phyloP scores from a whole-genome alignment of 2,113 vertebrate species.

The Daboia siamensis region DNA sequence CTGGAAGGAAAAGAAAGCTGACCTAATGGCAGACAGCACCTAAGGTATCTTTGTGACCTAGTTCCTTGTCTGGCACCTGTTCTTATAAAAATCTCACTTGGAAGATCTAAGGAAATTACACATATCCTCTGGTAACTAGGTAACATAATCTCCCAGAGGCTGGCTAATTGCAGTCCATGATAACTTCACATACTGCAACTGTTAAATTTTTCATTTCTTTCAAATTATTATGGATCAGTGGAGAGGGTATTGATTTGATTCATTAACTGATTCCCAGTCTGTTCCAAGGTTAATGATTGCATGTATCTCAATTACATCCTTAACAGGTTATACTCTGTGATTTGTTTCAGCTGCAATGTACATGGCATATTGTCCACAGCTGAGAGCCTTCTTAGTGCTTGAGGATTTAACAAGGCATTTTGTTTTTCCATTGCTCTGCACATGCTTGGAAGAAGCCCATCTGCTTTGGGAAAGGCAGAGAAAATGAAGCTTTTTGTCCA shows the following conservation, averaged over 20 bases:
- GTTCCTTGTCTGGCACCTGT: constrained; percentile 88
- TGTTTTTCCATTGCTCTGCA: constrained; percentile 57
- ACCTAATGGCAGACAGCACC: constrained; percentile 35
- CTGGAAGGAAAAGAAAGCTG: constrained; percentile 52
- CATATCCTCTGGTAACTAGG: constrained; percentile 94
- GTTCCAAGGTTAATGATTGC: constrained; percentile 97
- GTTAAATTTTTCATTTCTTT: constrained; percentile 99
- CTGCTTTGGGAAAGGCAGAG: constrained; percentile 41
- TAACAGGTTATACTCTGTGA: constrained; percentile 82
- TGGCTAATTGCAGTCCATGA: constrained; percentile 94
- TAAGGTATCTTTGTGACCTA: constrained; percentile 74
- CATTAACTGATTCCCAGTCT: constrained; percentile 90
- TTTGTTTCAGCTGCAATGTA: constrained; percentile 79
- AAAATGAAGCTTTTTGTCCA: constrained; percentile 46
- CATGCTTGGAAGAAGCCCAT: constrained; percentile 54
- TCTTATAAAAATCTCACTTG: constrained; percentile 84
- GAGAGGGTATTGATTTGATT: constrained; percentile 99
- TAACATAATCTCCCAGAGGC: constrained; percentile 95
- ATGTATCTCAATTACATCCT: constrained; percentile 93
- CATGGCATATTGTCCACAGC: constrained; percentile 60
- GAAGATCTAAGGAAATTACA: constrained; percentile 88
- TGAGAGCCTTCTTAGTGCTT: constrained; percentile 66
- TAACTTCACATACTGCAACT: constrained; percentile 92
- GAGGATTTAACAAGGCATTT: constrained; percentile 63
- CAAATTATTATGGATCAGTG: constrained; percentile 99